Conservation (phyloP, 2,113 vertebrate genomes). For the Dipodomys spectabilis region DNA sequence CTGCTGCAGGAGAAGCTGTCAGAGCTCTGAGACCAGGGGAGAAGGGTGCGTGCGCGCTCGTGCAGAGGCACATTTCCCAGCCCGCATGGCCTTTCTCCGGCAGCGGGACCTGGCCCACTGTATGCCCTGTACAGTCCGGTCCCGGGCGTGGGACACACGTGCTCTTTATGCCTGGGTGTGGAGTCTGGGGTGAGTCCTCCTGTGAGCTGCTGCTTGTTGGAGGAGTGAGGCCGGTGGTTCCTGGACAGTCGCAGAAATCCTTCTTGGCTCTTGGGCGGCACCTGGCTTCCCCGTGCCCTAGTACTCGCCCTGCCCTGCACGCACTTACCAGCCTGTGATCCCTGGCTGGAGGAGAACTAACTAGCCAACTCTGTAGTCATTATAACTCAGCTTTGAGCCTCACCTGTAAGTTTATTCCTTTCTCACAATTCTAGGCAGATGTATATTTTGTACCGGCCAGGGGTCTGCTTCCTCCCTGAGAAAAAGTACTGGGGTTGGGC, state of each 20-base stretch:
- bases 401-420: background rate
- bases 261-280: background rate
- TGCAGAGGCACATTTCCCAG: background rate
- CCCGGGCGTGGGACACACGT: rapidly evolving
- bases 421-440: background rate
- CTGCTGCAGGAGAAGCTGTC: background rate
- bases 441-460: background rate
- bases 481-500: background rate
- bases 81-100: too few relatives aligned
- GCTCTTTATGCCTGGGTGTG: rapidly evolving
- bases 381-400: background rate
- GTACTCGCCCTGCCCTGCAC: rapidly evolving
- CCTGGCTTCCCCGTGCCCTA: background rate
- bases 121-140: rapidly evolving
- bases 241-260: background rate
- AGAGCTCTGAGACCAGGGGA: background rate
- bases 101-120: rapidly evolving
- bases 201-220: background rate
- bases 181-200: background rate
- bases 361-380: background rate
- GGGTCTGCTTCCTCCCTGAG: background rate
- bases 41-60: background rate
- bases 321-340: background rate
- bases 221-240: background rate
- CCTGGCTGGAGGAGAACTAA: too few relatives aligned